Conservation (phyloP, 2,888 invertebrate genomes). For the Altica lythri region DNA sequence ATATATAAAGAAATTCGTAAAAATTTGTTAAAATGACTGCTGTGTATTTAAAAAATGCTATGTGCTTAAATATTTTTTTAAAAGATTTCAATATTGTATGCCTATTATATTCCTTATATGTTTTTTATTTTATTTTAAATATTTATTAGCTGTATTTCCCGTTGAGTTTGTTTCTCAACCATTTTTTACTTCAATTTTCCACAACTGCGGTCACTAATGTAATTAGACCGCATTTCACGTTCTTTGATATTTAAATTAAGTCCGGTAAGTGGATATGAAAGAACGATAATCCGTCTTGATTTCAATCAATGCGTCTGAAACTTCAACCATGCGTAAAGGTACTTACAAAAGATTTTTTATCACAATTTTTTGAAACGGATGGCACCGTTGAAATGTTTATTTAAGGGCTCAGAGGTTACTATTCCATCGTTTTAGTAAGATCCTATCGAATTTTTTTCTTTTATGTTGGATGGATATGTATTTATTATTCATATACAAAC, state of each 20-base stretch:
- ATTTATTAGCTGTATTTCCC: too few relatives aligned
- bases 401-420: slow-evolving; percentile 32
- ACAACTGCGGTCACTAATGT: slow-evolving; percentile 15
- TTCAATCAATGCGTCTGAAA: slow-evolving; percentile 33
- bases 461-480: slow-evolving; percentile 16
- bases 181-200: background rate
- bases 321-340: too few relatives aligned
- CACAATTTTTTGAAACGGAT: slow-evolving; percentile 12
- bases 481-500: slow-evolving; percentile 24
- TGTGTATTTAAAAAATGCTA: too few relatives aligned
- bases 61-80: too few relatives aligned
- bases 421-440: slow-evolving; percentile 8
- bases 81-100: too few relatives aligned
- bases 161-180: too few relatives aligned
- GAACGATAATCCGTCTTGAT: slow-evolving; percentile 33
- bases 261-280: slow-evolving; percentile 23
- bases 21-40: too few relatives aligned
- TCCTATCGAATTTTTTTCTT: slow-evolving; percentile 38
- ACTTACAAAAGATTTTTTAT: slow-evolving; percentile 19
- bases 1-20: too few relatives aligned
- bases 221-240: slow-evolving; percentile 30
- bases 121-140: too few relatives aligned
- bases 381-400: slow-evolving; percentile 39
- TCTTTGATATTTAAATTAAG: slow-evolving; percentile 39
- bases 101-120: too few relatives aligned